phyloP scores from a whole-genome alignment of 2,888 invertebrate species.

The Lasioglossum malachurum region DNA sequence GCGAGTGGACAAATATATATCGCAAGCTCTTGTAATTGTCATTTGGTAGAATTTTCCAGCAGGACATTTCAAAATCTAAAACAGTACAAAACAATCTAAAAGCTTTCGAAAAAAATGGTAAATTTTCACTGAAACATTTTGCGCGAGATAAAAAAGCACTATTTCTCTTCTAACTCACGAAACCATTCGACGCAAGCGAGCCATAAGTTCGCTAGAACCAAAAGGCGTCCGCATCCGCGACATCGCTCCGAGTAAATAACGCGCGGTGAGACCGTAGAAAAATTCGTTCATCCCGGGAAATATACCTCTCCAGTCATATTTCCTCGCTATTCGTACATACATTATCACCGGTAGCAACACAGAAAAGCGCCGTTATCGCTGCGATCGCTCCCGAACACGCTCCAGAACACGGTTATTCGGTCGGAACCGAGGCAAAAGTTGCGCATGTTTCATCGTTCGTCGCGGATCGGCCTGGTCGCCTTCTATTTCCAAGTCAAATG shows the following conservation, averaged over 20 bases:
- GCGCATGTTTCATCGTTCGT: conserved; percentile 34
- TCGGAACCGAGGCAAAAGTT: conserved; percentile 15
- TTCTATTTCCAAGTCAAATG: conserved; percentile 38
- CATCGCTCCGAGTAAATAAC: background rate
- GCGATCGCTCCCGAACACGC: conserved; percentile 6
- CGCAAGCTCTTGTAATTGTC: background rate
- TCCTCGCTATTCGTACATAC: conserved; percentile 11
- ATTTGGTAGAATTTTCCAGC: background rate
- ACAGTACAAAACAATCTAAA: background rate
- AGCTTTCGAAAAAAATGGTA: background rate
- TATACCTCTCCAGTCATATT: conserved; percentile 13
- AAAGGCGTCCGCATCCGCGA: background rate
- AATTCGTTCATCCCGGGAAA: conserved; percentile 17
- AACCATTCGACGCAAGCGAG: background rate
- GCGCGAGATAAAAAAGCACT: background rate
- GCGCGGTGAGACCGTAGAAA: background rate
- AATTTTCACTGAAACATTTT: background rate
- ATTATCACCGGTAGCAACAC: background rate
- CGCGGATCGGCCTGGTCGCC: conserved; percentile 13
- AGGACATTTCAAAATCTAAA: background rate
- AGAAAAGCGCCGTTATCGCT: conserved; percentile 16
- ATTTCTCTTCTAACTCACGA: background rate
- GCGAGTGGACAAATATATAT: background rate
- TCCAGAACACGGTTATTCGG: conserved; percentile 9
- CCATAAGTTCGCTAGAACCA: background rate